These are phyloP conservation scores for Bubo bubo DNA, from an alignment of 2,113 vertebrate genomes.

Conservation along the genomic window DNA sequence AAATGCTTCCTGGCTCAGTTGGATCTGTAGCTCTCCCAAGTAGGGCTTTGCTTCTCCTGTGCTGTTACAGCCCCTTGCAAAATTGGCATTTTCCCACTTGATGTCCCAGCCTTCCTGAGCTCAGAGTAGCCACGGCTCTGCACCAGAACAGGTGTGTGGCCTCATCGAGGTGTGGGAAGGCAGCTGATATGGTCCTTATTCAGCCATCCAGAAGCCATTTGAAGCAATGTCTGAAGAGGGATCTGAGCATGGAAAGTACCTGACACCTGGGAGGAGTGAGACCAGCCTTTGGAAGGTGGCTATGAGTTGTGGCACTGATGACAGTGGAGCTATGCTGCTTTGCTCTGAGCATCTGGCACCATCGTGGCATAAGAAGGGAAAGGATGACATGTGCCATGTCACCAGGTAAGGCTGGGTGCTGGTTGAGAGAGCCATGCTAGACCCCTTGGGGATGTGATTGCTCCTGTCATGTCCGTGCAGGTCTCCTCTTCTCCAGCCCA, in stretches of 20 bases:
- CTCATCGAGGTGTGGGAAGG: neutral
- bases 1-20: neutral
- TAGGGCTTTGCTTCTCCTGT: neutral
- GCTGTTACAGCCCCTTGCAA: neutral
- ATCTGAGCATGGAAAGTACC: neutral
- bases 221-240: neutral
- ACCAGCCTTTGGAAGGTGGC: neutral
- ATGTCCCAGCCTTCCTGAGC: neutral
- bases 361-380: neutral
- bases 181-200: neutral
- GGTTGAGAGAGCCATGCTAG: neutral
- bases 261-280: neutral
- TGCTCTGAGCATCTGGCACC: neutral
- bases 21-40: neutral
- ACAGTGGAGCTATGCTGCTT: neutral
- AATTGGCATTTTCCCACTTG: neutral
- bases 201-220: neutral
- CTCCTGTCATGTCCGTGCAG: rapidly evolving
- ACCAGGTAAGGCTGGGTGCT: neutral
- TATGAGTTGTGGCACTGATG: neutral
- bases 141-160: neutral
- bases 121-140: neutral
- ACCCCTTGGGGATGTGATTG: neutral
- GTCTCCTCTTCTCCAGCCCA: neutral
- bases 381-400: neutral